Conservation (phyloP, 2,113 vertebrate species). For the Astatotilapia flaviijosephi region DNA sequence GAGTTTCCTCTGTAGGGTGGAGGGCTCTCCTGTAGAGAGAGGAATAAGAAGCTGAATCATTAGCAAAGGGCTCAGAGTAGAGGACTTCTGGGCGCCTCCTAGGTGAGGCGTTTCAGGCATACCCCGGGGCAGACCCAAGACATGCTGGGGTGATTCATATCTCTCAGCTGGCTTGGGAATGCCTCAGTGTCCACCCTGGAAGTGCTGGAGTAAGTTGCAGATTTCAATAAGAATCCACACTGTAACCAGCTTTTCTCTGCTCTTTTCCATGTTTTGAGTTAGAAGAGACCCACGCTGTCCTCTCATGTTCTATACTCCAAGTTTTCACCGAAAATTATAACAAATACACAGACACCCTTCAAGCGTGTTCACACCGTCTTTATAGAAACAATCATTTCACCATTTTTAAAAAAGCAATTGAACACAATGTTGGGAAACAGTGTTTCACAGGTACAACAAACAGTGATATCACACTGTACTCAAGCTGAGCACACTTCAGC, state of each 20-base stretch:
- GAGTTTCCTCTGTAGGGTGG: not conserved
- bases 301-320: not conserved
- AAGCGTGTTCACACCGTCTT: not conserved
- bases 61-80: not conserved
- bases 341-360: not conserved
- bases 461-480: not conserved
- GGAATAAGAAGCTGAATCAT: not conserved
- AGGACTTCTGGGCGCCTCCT: not conserved
- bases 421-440: not conserved
- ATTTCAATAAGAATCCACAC: not conserved
- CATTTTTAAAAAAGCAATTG: not conserved
- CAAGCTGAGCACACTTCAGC: not conserved
- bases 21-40: not conserved
- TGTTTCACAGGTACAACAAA: not conserved
- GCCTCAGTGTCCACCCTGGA: not conserved
- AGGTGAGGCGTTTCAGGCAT: not conserved
- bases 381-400: not conserved
- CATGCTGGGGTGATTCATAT: not conserved
- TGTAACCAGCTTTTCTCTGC: not conserved
- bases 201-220: not conserved
- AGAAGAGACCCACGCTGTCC: not conserved
- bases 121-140: not conserved
- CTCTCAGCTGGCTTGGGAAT: not conserved
- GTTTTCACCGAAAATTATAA: not conserved
- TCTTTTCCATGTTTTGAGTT: not conserved